Evolutionary conservation across 2,888 invertebrate species (phyloP), one percentile per base, ranked within the genome.

Genomic region (Invenusta paracnida): DNA sequence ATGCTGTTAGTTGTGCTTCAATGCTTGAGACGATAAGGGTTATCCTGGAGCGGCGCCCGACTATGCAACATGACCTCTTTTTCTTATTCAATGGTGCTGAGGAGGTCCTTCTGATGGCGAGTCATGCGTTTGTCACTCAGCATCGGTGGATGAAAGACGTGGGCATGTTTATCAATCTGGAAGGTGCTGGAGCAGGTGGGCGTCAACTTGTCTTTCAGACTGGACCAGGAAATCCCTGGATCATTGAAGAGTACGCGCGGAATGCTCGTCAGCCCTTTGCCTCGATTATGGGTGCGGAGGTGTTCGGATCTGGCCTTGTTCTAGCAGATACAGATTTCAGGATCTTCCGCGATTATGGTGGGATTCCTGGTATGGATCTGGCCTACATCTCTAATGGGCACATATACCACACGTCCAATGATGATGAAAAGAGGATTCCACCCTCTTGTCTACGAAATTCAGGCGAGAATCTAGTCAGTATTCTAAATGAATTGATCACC

Each of bases 321-420:
- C 96, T 96, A 31, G 95, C 95, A n/a, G 96, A 96, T 92, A 96
- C 96, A 0, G 96, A 96, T 92, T 96, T 94, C 92, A 93, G 96
- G 88, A 95, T 96, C 90, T 96, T 96, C 92, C 93, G 96, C 88
- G 96, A 96, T 92, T 95, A 94, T 92, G 96, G 96, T 84, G 93
- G 94, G 88, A 92, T 96, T 85, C 95, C 96, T 88, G 96, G 96
- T 95, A 87, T 30, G 89, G 97, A 97, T 93, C 95, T 97, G 91
- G 97, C 96, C 28, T 96, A 96, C 94, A 94, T 95, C 86, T 93
- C 94, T 86, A 96, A 97, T 93, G 97, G 97, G 85, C 97, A 96
- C 92, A 95, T 96, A 85, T 97, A 97, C 92, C 97, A 97, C 92
- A 97, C 97, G 85, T 94, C 94, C 90, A 95, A 94, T 90, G 97